A percentile compares a stretch with the other conserved stretches of the same genome.
Conservation (phyloP, 2,888 invertebrate species). For the Atethmia centrago region DNA sequence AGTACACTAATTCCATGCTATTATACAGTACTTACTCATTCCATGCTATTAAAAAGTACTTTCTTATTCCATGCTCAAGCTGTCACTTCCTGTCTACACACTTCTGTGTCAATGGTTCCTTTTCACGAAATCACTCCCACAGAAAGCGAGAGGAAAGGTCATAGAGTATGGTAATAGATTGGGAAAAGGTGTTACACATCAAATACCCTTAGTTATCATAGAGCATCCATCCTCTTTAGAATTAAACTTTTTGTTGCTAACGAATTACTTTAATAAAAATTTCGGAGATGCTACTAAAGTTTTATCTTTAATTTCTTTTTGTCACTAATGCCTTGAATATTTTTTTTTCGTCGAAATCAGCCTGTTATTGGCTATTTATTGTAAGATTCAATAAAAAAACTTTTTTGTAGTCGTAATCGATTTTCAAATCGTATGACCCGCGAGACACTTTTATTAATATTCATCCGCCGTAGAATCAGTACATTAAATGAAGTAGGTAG, state of each 20-base stretch:
- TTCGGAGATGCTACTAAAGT: neutral
- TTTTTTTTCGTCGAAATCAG: neutral
- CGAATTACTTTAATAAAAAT: neutral
- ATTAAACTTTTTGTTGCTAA: neutral
- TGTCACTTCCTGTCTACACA: too few relatives aligned
- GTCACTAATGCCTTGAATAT: neutral
- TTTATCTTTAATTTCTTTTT: neutral
- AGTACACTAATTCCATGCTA: too few relatives aligned
- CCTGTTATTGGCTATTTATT: neutral
- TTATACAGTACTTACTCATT: too few relatives aligned
- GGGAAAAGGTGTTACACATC: too few relatives aligned
- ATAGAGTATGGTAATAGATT: too few relatives aligned
- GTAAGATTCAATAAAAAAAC: neutral
- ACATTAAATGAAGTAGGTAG: neutral
- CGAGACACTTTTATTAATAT: neutral
- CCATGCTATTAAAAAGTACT: too few relatives aligned
- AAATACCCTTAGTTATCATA: neutral
- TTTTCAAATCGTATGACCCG: neutral
- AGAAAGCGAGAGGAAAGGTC: too few relatives aligned
- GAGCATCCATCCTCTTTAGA: neutral
- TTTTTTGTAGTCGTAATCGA: neutral
- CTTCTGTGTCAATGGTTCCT: too few relatives aligned
- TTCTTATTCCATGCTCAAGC: too few relatives aligned
- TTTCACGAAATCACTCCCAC: too few relatives aligned
- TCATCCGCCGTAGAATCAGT: neutral